Base-by-base conservation (phyloP, 1,140 invertebrate genomes). In the Calliphora vicina region DNA sequence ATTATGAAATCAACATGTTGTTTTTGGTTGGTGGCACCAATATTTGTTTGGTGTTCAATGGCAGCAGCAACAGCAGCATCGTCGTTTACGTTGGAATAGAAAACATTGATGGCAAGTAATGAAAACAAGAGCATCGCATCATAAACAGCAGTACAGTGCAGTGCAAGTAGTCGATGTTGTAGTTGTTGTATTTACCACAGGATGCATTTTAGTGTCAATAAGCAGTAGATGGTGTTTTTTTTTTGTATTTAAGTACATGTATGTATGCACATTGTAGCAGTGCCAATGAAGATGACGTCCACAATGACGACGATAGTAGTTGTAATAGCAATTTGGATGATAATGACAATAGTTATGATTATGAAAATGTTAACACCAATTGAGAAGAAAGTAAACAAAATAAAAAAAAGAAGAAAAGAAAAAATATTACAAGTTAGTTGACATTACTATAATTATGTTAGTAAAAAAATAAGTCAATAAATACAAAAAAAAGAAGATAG, bases 311-410 rank as follows among this genome's bases (percentile, higher is more conserved):
- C 26, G 72, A 35, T 74, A 72, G 17, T 26, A 26, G 71, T 27
- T 23, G 35, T 35, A 35, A 35, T 35, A 35, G 35, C 10, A 35
- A 35, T 35, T 35, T 35, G 35, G 35, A 20, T 20, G 27, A 74
- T 26, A 26, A 74, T 26, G 26, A 74, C 72, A 26, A 74, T 74
- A n/a, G n/a, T 35, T 27, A 74, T 35, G 72, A 74, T 29, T 35
- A 74, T 74, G 72, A 35, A 23, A 74, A 74, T 74, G 72, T 74
- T 74, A 74, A 74, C 72, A 74, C 27, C 72, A 74, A 74, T 74
- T 74, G 23, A 35, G 27, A n/a, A 74, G n/a, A 74, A 74, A 27
- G 15, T 27, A 13, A 15, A 5, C 15, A 26, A 12, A 74, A 35
- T 6, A 74, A 74, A 74, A 74, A 29, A 73, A 27, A 27, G n/a